Conservation (phyloP, 2,113 vertebrate genomes). For the Dicerorhinus sumatrensis region DNA sequence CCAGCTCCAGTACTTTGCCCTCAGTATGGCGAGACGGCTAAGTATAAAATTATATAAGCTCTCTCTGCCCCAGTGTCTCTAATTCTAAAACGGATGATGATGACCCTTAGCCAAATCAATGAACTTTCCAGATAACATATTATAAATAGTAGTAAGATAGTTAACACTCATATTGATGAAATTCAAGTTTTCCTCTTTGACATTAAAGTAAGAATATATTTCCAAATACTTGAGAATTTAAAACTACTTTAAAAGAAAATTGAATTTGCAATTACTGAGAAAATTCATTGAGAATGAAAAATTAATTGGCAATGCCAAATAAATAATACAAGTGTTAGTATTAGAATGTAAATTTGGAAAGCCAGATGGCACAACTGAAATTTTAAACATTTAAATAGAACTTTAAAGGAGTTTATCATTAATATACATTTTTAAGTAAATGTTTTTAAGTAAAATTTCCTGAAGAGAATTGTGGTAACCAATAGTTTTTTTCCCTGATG, state of each 20-base stretch:
- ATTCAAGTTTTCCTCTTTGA: not conserved
- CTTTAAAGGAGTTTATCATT: not conserved
- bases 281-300: conserved; percentile 35
- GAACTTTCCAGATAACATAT: not conserved
- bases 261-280: not conserved
- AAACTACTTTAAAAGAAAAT: conserved; percentile 21
- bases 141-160: not conserved
- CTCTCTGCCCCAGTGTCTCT: not conserved
- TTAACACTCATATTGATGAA: not conserved
- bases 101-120: not conserved
- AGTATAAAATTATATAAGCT: not conserved
- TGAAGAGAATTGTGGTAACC: not conserved
- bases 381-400: not conserved
- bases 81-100: not conserved
- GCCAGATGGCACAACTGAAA: not conserved
- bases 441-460: conserved; percentile 24
- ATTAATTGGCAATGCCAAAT: not conserved
- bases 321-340: not conserved
- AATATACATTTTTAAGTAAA: not conserved
- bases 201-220: not conserved
- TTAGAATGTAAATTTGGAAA: conserved; percentile 29
- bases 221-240: not conserved
- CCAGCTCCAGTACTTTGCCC: not conserved
- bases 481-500: not conserved
- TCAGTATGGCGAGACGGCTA: not conserved